These are phyloP conservation scores for Drosophila neonasuta DNA, from an alignment of 2,888 invertebrate species.

Conservation along the genomic window DNA sequence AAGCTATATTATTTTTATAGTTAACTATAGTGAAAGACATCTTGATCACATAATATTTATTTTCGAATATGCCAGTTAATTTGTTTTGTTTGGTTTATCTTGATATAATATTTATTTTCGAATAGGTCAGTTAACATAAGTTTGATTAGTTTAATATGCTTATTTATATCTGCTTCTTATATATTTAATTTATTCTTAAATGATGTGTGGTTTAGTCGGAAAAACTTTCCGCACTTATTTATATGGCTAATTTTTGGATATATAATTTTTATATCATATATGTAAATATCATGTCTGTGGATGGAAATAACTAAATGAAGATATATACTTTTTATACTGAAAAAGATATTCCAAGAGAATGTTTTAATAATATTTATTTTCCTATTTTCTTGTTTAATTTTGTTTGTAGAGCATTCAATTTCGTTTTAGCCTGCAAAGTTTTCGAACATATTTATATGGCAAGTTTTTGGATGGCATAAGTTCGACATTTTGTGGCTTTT, in stretches of 20 bases:
- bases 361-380: not conserved
- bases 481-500: conserved; percentile 66
- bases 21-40: not conserved
- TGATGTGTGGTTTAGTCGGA: too few relatives aligned
- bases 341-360: not conserved
- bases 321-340: not conserved
- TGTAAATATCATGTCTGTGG: not conserved
- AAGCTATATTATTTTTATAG: not conserved
- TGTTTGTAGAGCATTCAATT: not conserved
- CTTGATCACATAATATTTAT: not conserved
- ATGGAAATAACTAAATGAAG: not conserved
- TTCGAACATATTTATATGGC: not conserved
- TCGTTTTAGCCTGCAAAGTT: not conserved
- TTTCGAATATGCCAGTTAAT: not conserved
- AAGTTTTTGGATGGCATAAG: conserved; percentile 40
- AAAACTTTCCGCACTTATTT: too few relatives aligned
- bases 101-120: too few relatives aligned
- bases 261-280: too few relatives aligned
- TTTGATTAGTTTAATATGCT: too few relatives aligned
- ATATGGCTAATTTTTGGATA: too few relatives aligned
- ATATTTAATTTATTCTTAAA: too few relatives aligned
- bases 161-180: too few relatives aligned
- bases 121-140: too few relatives aligned
- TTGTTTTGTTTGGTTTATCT: too few relatives aligned
- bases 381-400: not conserved